Conservation (phyloP, 2,888 invertebrate genomes). For the Argyra leucocephala region DNA sequence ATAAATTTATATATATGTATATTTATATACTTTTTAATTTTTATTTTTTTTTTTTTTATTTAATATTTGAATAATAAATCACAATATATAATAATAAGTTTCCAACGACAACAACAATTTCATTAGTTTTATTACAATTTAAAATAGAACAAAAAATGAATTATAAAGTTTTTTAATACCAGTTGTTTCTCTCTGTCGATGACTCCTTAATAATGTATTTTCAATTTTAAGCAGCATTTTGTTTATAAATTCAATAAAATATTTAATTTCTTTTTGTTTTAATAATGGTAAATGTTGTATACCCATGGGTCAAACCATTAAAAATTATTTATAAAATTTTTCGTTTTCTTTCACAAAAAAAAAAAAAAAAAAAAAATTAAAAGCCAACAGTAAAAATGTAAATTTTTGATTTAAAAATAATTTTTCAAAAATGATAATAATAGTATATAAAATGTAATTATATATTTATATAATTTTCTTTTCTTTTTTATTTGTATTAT, state of each 20-base stretch:
- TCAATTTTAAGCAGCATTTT: conserved; percentile 64
- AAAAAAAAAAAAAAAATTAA: no score
- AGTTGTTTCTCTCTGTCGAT: conserved; percentile 72
- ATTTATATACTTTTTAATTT: neutral
- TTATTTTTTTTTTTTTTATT: neutral
- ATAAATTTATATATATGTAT: no score
- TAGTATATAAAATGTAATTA: no score
- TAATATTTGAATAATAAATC: conserved; percentile 14
- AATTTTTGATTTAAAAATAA: no score
- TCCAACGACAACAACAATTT: no score
- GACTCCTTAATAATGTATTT: conserved; percentile 68
- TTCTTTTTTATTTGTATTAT: neutral
- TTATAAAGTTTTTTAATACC: conserved; percentile 80
- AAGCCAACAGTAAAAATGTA: no score
- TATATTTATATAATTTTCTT: neutral
- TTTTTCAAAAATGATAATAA: no score
- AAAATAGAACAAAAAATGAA: conserved; percentile 78
- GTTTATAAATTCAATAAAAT: conserved; percentile 34
- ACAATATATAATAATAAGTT: neutral
- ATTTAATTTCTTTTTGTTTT: conserved; percentile 15
- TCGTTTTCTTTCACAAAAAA: neutral
- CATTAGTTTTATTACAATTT: conserved; percentile 41
- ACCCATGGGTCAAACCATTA: neutral
- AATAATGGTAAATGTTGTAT: conserved; percentile 8
- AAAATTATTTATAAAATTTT: neutral